Conservation (phyloP, 2,113 vertebrate species). For the Grantiella picta region DNA sequence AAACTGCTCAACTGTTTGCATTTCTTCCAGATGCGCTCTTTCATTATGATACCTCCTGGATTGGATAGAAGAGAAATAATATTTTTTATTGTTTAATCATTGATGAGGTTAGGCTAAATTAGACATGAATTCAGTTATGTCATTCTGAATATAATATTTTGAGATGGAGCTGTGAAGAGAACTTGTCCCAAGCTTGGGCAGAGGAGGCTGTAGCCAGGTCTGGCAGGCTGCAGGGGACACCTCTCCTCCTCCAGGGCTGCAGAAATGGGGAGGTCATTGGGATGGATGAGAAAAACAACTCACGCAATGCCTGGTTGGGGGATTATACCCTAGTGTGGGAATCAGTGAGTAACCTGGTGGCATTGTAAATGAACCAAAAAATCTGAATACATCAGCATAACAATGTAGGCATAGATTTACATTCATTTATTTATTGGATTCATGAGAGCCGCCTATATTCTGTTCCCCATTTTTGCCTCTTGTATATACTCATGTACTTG, state of each 20-base stretch:
- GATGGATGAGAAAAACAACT: not conserved
- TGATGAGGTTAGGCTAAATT: slow-evolving; percentile 23
- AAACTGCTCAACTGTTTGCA: not conserved
- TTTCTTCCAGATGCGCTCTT: not conserved
- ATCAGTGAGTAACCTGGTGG: not conserved
- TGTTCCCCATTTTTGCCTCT: not conserved
- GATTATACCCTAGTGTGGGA: not conserved
- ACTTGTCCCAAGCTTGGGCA: not conserved
- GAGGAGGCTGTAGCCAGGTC: not conserved
- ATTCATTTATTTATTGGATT: not conserved
- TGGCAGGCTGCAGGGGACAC: not conserved
- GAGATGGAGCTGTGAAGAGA: not conserved
- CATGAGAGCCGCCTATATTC: not conserved
- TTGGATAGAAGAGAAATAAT: not conserved
- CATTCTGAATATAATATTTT: not conserved
- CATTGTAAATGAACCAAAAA: not conserved
- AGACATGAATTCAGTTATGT: not conserved
- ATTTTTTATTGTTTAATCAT: slow-evolving; percentile 39
- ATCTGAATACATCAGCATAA: not conserved
- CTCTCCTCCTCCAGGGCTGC: not conserved
- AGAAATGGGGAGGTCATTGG: not conserved
- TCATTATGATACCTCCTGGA: not conserved
- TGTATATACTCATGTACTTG: not conserved
- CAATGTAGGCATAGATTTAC: not conserved
- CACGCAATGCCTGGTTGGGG: not conserved